Percentiles rank a stretch among this genome's conserved stretches.
phyloP scores from a whole-genome alignment of 2,888 invertebrate species.

The Helleia helle region DNA sequence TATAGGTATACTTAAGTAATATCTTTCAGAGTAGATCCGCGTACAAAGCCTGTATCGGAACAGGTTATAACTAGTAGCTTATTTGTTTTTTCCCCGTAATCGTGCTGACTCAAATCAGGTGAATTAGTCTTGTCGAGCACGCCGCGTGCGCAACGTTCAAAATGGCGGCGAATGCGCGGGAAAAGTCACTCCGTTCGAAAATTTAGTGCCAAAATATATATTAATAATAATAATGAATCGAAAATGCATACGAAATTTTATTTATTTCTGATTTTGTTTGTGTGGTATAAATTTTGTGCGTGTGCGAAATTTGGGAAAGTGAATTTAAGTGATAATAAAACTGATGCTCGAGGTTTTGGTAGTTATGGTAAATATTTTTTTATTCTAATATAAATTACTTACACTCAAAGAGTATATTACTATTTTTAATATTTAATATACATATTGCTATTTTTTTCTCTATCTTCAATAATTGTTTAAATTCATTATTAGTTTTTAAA shows the following conservation, averaged over 20 bases:
- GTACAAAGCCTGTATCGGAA: no score
- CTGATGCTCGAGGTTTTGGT: not conserved
- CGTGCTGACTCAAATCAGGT: not conserved
- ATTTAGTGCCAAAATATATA: conserved; percentile 25
- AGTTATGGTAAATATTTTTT: not conserved
- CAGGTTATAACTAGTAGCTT: not conserved
- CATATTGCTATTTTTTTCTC: no score
- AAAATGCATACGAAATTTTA: conserved; percentile 46
- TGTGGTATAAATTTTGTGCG: conserved; percentile 4
- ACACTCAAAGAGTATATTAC: no score
- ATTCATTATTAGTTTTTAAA: no score
- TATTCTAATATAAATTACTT: not conserved
- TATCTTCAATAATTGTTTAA: no score
- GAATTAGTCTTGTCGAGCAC: conserved; percentile 10
- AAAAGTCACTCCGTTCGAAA: conserved; percentile 24
- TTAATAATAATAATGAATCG: conserved; percentile 43
- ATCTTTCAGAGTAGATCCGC: no score
- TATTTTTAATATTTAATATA: no score
- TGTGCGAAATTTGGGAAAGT: conserved; percentile 15
- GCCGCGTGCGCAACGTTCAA: conserved; percentile 43
- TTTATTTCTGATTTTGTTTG: conserved; percentile 20
- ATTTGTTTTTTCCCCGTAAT: not conserved
- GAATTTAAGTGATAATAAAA: conserved; percentile 26
- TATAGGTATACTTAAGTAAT: no score
- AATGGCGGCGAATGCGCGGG: conserved; percentile 44